Evolutionary conservation across 2,797 vertebrate genomes (phyloP).

Genomic region (Sandelia bainsii): DNA sequence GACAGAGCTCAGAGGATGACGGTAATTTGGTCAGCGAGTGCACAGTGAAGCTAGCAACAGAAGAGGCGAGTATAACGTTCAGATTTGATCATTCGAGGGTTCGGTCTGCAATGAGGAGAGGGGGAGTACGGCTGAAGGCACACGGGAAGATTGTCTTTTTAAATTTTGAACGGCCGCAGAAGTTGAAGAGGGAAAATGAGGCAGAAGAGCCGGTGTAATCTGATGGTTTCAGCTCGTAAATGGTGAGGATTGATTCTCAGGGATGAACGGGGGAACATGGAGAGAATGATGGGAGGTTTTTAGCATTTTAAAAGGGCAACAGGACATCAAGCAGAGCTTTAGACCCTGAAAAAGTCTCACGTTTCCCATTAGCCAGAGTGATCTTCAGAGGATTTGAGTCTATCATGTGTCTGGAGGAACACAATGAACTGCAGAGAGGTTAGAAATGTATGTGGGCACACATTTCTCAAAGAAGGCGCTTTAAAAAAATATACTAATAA

Average conservation of each 20-base stretch:
- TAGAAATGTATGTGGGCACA: background rate
- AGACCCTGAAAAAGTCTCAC: background rate
- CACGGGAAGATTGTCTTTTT: constrained; percentile 48
- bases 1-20: constrained; percentile 19
- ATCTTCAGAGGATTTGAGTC: constrained; percentile 5
- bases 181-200: constrained; percentile 39
- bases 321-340: background rate
- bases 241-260: constrained; percentile 6
- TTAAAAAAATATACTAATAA: background rate
- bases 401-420: background rate
- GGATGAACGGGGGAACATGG: background rate
- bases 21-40: constrained; percentile 29
- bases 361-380: constrained; percentile 9
- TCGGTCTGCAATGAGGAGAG: constrained; percentile 8
- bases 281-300: constrained; percentile 18
- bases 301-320: constrained; percentile 25
- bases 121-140: background rate
- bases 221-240: constrained; percentile 24
- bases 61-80: constrained; percentile 17
- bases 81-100: constrained; percentile 27
- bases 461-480: background rate
- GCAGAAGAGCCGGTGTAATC: constrained; percentile 21
- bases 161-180: constrained; percentile 5
- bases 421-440: background rate
- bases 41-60: background rate